Evolutionary conservation across 2,797 vertebrate species (phyloP).

Genomic region (Oreochromis mossambicus): DNA sequence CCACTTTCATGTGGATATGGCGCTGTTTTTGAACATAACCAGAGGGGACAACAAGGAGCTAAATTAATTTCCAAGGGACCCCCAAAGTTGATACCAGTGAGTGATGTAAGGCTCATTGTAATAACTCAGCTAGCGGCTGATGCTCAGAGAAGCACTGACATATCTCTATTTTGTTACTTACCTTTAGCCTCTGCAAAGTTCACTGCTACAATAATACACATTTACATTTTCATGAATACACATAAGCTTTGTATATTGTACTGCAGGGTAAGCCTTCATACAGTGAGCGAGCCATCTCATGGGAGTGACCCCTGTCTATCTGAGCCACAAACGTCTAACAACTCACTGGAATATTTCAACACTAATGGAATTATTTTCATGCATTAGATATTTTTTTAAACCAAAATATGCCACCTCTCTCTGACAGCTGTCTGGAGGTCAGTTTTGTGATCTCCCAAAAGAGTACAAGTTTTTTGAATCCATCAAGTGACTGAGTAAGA

Average conservation of each 20-base stretch:
- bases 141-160: not conserved
- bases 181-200: slow-evolving; percentile 42
- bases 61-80: slow-evolving; percentile 75
- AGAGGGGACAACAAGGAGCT: slow-evolving; percentile 51
- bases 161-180: slow-evolving; percentile 24
- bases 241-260: slow-evolving; percentile 18
- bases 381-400: not conserved
- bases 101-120: slow-evolving; percentile 47
- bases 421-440: slow-evolving; percentile 5
- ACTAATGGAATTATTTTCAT: slow-evolving; percentile 21
- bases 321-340: slow-evolving; percentile 19
- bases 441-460: not conserved
- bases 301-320: slow-evolving; percentile 14
- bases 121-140: slow-evolving; percentile 20
- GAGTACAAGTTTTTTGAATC: not conserved
- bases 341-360: slow-evolving; percentile 9
- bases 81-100: slow-evolving; percentile 50
- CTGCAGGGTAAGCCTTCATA: slow-evolving; percentile 24
- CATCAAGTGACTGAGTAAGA: not conserved
- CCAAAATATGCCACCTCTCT: not conserved
- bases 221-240: slow-evolving; percentile 61
- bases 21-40: slow-evolving; percentile 46
- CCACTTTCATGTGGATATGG: slow-evolving; percentile 55
- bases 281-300: slow-evolving; percentile 2
- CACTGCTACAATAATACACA: slow-evolving; percentile 13